Evolutionary conservation across 2,888 invertebrate species (phyloP).

Genomic region (Thecocarcelia acutangulata): DNA sequence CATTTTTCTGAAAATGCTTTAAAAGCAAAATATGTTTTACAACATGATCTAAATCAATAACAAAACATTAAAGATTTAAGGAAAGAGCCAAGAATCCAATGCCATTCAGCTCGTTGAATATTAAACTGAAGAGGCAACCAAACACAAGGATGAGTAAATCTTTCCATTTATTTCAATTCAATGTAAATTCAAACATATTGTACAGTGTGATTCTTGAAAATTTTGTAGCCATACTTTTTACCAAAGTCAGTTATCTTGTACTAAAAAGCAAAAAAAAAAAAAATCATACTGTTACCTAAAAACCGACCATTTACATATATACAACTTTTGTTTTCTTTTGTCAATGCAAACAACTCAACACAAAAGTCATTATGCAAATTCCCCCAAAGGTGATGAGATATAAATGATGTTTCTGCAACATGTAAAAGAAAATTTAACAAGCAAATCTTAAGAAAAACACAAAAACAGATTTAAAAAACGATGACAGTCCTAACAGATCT

Average conservation of each 20-base stretch:
- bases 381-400: conserved; percentile 65
- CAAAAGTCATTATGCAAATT: conserved; percentile 68
- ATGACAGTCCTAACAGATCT: no score
- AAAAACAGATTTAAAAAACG: background rate
- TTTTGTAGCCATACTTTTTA: background rate
- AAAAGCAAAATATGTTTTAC: background rate
- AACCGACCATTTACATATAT: no score
- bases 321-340: conserved; percentile 1
- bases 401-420: conserved; percentile 55
- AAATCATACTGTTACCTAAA: background rate
- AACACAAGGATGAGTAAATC: no score
- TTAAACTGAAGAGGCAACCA: no score
- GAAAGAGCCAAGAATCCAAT: background rate
- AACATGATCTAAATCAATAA: conserved; percentile 27
- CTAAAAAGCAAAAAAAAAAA: no score
- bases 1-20: background rate
- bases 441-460: background rate
- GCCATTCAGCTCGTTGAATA: no score
- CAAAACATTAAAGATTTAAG: conserved; percentile 41
- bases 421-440: conserved; percentile 9
- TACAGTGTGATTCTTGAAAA: background rate
- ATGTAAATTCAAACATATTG: conserved; percentile 3
- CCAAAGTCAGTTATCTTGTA: background rate
- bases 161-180: background rate
- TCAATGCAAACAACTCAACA: conserved; percentile 39